Percentiles rank a stretch among this genome's conserved stretches.
Conservation (phyloP, 2,888 invertebrate species). For the Plagodis pulveraria region DNA sequence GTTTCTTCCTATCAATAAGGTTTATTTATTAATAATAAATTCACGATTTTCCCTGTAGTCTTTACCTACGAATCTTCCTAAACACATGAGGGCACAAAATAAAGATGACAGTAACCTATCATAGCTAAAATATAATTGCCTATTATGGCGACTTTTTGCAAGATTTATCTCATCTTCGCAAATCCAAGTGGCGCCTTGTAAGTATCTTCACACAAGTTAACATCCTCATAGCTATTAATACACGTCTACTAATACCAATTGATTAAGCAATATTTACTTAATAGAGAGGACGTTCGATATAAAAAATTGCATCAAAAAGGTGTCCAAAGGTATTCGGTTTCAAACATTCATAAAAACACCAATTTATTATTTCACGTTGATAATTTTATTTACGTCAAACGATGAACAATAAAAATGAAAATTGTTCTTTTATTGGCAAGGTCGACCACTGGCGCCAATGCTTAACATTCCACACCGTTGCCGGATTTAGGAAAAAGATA, state of each 20-base stretch:
- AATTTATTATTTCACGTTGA: slow-evolving; percentile 54
- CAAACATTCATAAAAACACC: slow-evolving; percentile 44
- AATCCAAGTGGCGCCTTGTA: slow-evolving; percentile 5
- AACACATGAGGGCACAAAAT: no score
- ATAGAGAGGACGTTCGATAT: slow-evolving; percentile 16
- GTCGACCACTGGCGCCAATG: slow-evolving; percentile 60
- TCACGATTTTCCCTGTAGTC: no score
- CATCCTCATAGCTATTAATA: slow-evolving; percentile 10
- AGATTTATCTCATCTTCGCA: not conserved
- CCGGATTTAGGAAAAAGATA: slow-evolving; percentile 35
- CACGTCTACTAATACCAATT: slow-evolving; percentile 6
- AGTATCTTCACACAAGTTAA: slow-evolving; percentile 4
- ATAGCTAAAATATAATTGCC: no score
- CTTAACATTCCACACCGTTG: slow-evolving; percentile 55
- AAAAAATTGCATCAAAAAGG: slow-evolving; percentile 32
- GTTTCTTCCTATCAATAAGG: no score
- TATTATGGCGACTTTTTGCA: not conserved
- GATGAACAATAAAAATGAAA: slow-evolving; percentile 43
- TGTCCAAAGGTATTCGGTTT: slow-evolving; percentile 31
- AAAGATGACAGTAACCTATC: no score
- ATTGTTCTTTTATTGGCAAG: slow-evolving; percentile 52
- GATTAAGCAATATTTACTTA: slow-evolving; percentile 16
- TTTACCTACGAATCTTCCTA: no score
- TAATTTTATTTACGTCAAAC: slow-evolving; percentile 51
- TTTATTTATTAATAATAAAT: no score